Base-by-base conservation (phyloP, 2,113 vertebrate genomes). In the Stegostoma tigrinum region DNA sequence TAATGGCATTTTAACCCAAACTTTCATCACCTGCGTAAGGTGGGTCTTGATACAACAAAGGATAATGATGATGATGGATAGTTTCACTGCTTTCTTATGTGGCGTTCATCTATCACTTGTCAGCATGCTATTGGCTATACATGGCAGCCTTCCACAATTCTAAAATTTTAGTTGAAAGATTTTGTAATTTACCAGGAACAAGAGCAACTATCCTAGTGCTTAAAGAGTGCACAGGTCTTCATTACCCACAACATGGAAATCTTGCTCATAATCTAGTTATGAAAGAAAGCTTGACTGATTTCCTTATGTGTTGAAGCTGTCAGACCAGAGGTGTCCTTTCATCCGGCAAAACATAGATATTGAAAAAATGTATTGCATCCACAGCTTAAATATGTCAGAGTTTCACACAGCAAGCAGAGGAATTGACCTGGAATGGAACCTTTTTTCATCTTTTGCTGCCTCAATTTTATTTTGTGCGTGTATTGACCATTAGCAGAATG, bases 1-100 rank as follows among this genome's bases (percentile, higher is more conserved):
- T 96, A 95, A 96, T 96, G 97, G 97, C 97, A 98, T 98, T 98
- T 98, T 97, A 97, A 98, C 97, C 97, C 96, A 8, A 96, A 96
- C 97, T 99, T 98, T 99, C 98, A 98, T 97, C 98, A 97, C 97
- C 97, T 97, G 96, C 96, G 96, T 97, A 96, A 97, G 97, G 97
- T 96, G 96, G 97, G 96, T 98, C 98, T 97, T 97, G 96, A 97
- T 97, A 96, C 96, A 97, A 97, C 97, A 97, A 98, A 98, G 97
- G 97, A 97, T 98, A 98, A 98, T 98, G 97, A 97, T 97, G 98
- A 94, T 97, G 98, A 98, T 85, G 96, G 98, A 98, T 97, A 89
- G 91, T 95, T 24, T 96, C 96, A 97, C 96, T 97, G 96, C 95
- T 96, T 96, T 96, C 95, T 97, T 97, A 97, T 97, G 97, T 97